These are phyloP conservation scores for Molanna angustata DNA, from an alignment of 2,888 invertebrate species.

Conservation along the genomic window DNA sequence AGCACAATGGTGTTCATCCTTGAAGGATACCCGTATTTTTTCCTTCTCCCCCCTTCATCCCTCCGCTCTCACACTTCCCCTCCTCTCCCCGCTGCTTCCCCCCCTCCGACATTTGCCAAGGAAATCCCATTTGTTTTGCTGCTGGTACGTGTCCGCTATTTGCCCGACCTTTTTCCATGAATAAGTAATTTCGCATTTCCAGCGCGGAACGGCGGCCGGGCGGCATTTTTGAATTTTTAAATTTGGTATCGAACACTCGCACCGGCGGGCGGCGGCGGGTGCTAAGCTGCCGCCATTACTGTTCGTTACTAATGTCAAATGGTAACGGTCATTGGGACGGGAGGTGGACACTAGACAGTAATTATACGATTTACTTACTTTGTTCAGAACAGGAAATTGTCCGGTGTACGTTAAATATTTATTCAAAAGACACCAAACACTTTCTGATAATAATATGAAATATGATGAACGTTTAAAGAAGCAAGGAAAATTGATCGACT, in stretches of 20 bases:
- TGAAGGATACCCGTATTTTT: neutral
- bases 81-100: neutral
- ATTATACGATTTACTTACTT: too few relatives aligned
- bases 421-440: too few relatives aligned
- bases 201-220: neutral
- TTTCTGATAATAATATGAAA: too few relatives aligned
- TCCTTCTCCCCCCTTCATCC: neutral
- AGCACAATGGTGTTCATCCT: too few relatives aligned
- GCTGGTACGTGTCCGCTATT: slow-evolving; percentile 5
- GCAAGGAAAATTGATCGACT: too few relatives aligned
- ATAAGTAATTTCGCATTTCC: slow-evolving; percentile 3
- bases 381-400: too few relatives aligned
- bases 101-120: slow-evolving; percentile 8
- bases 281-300: too few relatives aligned
- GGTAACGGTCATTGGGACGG: too few relatives aligned
- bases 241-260: neutral
- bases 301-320: too few relatives aligned
- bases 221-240: neutral
- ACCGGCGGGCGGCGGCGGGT: neutral
- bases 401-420: too few relatives aligned
- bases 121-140: slow-evolving; percentile 9
- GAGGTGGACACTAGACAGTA: too few relatives aligned
- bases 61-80: neutral
- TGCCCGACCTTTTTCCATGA: slow-evolving; percentile 10
- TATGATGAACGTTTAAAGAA: too few relatives aligned